phyloP scores from a whole-genome alignment of 2,888 invertebrate species.

The Glaucopsyche alexis region DNA sequence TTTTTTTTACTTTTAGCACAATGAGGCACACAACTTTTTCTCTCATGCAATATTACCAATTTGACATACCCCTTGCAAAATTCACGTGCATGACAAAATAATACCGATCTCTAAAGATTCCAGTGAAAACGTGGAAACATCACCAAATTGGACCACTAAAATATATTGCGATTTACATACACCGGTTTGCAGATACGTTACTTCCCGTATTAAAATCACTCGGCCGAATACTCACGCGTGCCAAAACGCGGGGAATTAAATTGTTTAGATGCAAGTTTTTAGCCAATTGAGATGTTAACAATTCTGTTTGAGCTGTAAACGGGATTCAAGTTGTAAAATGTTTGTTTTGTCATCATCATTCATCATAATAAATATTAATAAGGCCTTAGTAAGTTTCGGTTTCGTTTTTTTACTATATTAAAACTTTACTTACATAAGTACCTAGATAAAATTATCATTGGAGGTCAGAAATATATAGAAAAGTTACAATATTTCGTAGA shows the following conservation, averaged over 20 bases:
- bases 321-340: background rate
- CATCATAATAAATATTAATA: no score
- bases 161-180: slow-evolving; percentile 28
- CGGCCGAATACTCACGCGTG: slow-evolving; percentile 36
- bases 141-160: slow-evolving; percentile 24
- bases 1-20: no score
- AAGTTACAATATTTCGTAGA: no score
- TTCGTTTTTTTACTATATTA: no score
- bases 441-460: no score
- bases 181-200: slow-evolving; percentile 22
- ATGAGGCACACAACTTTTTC: no score
- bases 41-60: no score
- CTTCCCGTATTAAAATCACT: slow-evolving; percentile 55
- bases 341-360: background rate
- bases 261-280: slow-evolving; percentile 30
- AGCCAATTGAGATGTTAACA: slow-evolving; percentile 27
- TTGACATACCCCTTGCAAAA: no score
- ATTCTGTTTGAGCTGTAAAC: slow-evolving; percentile 1
- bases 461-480: no score
- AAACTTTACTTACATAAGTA: no score
- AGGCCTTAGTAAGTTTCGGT: no score
- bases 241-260: slow-evolving; percentile 34
- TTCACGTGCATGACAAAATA: no score
- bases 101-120: slow-evolving; percentile 1
- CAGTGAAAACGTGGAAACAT: slow-evolving; percentile 18